A percentile compares a stretch with the other conserved stretches of the same genome.
phyloP scores from a whole-genome alignment of 92 coral and sea anemone species.

The Siderastrea siderea region DNA sequence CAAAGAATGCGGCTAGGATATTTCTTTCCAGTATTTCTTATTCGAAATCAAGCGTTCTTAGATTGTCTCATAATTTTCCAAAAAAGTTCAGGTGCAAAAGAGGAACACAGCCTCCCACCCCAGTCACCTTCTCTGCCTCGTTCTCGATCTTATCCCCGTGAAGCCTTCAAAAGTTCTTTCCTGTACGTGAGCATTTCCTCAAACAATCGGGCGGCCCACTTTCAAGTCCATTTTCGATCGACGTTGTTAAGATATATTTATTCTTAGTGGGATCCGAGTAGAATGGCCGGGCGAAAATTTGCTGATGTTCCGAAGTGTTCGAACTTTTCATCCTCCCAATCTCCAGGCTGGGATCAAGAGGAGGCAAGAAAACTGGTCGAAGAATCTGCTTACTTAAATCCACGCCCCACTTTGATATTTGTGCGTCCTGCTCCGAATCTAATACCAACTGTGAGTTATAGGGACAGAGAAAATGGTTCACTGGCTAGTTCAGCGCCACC shows the following conservation, averaged over 20 bases:
- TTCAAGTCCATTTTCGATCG: neutral
- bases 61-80: too few species aligned
- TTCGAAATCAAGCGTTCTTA: too few species aligned
- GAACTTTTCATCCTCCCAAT: neutral
- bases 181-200: neutral
- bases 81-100: too few species aligned
- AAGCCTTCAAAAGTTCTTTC: neutral
- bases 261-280: too few species aligned
- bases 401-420: neutral
- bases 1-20: too few species aligned
- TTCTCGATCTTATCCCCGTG: neutral
- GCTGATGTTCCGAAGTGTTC: neutral
- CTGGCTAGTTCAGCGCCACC: neutral
- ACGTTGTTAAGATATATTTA: neutral
- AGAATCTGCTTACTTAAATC: neutral
- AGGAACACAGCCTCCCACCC: neutral
- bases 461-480: neutral
- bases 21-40: too few species aligned
- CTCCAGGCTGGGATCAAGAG: conserved; percentile 11
- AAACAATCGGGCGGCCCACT: neutral
- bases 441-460: neutral
- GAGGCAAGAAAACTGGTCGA: neutral
- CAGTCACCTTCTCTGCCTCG: neutral
- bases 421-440: neutral
- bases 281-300: neutral